Evolutionary conservation across 2,888 invertebrate species (phyloP).

Genomic region (Nesidiocoris tenuis): DNA sequence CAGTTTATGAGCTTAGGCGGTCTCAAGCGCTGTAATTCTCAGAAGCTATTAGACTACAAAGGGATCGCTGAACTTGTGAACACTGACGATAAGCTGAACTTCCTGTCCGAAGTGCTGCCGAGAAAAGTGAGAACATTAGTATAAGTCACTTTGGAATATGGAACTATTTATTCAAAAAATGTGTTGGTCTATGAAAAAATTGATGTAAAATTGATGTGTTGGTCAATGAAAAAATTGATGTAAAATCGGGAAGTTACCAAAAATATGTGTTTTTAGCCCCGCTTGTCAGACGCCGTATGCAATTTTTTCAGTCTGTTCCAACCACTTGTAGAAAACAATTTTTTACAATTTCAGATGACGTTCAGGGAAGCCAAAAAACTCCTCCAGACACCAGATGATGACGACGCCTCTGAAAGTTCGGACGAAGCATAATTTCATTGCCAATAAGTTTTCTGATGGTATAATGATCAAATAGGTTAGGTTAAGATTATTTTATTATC

Average conservation of each 20-base stretch:
- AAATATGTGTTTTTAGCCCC: too few species aligned
- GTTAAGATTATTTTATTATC: too few species aligned
- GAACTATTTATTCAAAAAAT: not conserved
- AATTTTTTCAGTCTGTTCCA: too few species aligned
- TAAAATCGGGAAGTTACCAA: not conserved
- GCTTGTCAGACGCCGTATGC: too few species aligned
- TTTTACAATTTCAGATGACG: conserved; percentile 38
- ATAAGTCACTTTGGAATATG: not conserved
- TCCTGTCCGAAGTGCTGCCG: conserved; percentile 64
- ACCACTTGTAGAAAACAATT: too few species aligned
- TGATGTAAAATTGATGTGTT: not conserved
- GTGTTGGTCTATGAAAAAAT: not conserved
- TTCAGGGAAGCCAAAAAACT: conserved; percentile 24
- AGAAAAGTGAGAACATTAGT: conserved; percentile 23
- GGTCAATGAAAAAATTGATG: not conserved
- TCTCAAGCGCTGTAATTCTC: conserved; percentile 26
- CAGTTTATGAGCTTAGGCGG: conserved; percentile 43
- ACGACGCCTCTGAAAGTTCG: conserved; percentile 8
- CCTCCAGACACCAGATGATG: conserved; percentile 10
- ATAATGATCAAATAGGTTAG: too few species aligned
- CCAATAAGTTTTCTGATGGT: too few species aligned
- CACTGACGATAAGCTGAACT: conserved; percentile 36
- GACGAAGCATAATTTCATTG: conserved; percentile 22
- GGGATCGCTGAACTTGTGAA: conserved; percentile 44
- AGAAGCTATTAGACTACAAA: conserved; percentile 43